These are phyloP conservation scores for Proisotoma minuta DNA, from an alignment of 2,888 invertebrate species.

Conservation along the genomic window DNA sequence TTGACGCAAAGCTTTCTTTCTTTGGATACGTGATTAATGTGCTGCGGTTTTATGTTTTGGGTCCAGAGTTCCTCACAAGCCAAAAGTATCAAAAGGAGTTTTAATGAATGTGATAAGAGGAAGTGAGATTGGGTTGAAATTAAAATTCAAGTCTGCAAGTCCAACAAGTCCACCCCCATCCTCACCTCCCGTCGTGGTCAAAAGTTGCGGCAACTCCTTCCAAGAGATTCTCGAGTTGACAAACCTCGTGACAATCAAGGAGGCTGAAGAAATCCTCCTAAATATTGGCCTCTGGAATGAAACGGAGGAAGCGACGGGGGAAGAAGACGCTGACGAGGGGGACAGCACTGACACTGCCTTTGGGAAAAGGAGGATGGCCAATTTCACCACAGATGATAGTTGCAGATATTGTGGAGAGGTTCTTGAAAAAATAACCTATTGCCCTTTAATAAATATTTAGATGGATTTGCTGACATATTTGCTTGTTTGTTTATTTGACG, in stretches of 20 bases:
- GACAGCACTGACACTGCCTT: constrained; percentile 30
- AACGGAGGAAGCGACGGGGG: neutral
- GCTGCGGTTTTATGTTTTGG: too few species aligned
- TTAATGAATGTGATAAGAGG: neutral
- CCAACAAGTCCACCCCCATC: too few species aligned
- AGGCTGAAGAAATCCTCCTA: neutral
- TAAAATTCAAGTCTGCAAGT: neutral
- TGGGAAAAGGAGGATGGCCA: constrained; percentile 56
- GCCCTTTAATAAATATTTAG: too few species aligned
- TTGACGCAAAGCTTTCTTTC: too few species aligned
- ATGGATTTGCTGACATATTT: too few species aligned
- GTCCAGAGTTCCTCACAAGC: too few species aligned
- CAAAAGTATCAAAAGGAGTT: neutral
- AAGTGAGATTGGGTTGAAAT: neutral
- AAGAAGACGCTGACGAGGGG: constrained; percentile 28
- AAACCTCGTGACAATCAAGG: neutral
- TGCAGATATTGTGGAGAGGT: constrained; percentile 85
- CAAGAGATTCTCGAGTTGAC: too few species aligned
- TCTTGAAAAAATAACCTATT: too few species aligned
- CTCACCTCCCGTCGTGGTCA: neutral
- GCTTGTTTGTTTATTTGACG: constrained; percentile 17
- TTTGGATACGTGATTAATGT: too few species aligned
- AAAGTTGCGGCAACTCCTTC: neutral
- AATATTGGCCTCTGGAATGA: neutral
- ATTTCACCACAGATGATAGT: constrained; percentile 79